Evolutionary conservation across 2,113 vertebrate species (phyloP).

Genomic region (Baryphthengus martii): DNA sequence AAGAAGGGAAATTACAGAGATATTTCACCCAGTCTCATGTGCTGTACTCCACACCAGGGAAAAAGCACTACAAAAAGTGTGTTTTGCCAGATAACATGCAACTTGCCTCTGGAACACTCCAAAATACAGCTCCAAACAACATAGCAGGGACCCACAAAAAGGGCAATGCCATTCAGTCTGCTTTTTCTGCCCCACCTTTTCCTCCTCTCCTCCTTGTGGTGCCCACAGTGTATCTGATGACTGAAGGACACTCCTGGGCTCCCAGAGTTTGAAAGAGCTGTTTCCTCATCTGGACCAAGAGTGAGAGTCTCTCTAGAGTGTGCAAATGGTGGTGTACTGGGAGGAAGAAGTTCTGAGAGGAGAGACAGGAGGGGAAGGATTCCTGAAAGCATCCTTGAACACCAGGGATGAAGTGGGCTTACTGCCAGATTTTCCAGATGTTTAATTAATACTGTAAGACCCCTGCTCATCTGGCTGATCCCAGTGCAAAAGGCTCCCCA

Average conservation of each 20-base stretch:
- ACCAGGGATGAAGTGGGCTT: background rate
- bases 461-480: background rate
- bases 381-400: background rate
- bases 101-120: background rate
- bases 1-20: background rate
- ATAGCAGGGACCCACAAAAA: background rate
- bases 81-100: background rate
- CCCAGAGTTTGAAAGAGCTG: background rate
- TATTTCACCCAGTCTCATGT: background rate
- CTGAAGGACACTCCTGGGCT: background rate
- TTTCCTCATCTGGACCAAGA: background rate
- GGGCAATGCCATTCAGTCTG: background rate
- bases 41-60: background rate
- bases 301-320: background rate
- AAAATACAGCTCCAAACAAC: background rate
- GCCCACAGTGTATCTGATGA: background rate
- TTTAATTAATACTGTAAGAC: constrained; percentile 46
- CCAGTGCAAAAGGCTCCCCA: background rate
- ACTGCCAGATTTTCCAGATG: constrained; percentile 39
- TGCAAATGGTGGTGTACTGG: background rate
- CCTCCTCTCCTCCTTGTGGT: background rate
- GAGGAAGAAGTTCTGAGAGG: background rate
- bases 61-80: background rate
- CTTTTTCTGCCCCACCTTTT: background rate
- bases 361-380: background rate